These are phyloP conservation scores for Corydoras maculifer DNA, from an alignment of 2,113 vertebrate genomes.

Conservation along the genomic window DNA sequence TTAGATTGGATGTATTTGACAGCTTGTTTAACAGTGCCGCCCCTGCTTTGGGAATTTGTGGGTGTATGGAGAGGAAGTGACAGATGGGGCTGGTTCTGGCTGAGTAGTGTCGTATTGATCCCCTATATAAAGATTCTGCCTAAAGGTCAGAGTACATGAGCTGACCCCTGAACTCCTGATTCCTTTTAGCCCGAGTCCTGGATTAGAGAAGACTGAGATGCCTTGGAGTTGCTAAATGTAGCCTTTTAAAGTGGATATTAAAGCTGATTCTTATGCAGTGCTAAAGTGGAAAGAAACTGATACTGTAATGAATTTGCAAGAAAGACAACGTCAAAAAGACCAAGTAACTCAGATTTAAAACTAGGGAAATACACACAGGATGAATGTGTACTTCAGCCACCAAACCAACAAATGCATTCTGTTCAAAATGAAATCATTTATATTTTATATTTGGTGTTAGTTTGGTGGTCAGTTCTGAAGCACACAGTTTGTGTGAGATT, in stretches of 20 bases:
- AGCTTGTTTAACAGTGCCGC: slow-evolving; percentile 3
- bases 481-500: too few relatives aligned
- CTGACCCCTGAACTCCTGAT: slow-evolving; percentile 23
- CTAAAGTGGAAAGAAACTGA: slow-evolving; percentile 30
- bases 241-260: slow-evolving; percentile 37
- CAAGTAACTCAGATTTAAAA: neutral
- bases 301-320: neutral
- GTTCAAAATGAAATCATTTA: neutral
- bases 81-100: slow-evolving; percentile 21
- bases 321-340: neutral
- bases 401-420: neutral
- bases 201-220: neutral
- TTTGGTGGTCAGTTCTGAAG: too few relatives aligned
- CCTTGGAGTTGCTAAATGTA: slow-evolving; percentile 43
- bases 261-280: slow-evolving; percentile 37
- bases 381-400: neutral
- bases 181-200: neutral
- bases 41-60: slow-evolving; percentile 13
- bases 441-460: neutral
- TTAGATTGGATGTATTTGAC: slow-evolving; percentile 35
- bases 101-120: slow-evolving; percentile 23
- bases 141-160: slow-evolving; percentile 22
- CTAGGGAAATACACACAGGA: neutral
- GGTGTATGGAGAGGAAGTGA: slow-evolving; percentile 8
- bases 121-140: slow-evolving; percentile 14